Evolutionary conservation across 2,113 vertebrate genomes (phyloP).

Genomic region (Centropristis striata): DNA sequence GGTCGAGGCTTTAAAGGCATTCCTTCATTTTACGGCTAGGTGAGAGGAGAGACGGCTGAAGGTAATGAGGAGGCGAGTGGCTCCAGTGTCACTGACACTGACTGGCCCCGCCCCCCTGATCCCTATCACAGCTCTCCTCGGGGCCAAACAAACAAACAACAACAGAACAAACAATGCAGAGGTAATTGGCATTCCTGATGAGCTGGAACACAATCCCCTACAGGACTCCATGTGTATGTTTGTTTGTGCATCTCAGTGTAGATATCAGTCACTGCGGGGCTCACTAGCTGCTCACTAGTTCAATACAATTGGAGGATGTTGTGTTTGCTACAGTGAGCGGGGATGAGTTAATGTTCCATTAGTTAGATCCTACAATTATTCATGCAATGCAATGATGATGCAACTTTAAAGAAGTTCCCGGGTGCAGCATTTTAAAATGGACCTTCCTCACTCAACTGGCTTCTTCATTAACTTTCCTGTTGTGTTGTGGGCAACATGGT

Average conservation of each 20-base stretch:
- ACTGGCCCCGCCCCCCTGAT: conserved; percentile 51
- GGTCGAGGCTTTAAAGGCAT: conserved; percentile 80
- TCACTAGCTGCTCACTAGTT: conserved; percentile 19
- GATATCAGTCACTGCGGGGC: background rate
- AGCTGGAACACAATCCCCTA: conserved; percentile 67
- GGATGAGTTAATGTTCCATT: conserved; percentile 11
- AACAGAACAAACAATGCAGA: conserved; percentile 62
- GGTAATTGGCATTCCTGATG: conserved; percentile 77
- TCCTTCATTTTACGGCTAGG: conserved; percentile 76
- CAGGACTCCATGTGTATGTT: conserved; percentile 44
- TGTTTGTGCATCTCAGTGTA: conserved; percentile 15
- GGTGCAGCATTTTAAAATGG: background rate
- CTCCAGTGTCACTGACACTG: conserved; percentile 57
- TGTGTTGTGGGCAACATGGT: too few species aligned
- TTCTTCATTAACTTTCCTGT: too few species aligned
- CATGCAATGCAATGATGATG: background rate
- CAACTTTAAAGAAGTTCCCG: background rate
- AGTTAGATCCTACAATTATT: background rate
- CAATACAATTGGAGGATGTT: conserved; percentile 26
- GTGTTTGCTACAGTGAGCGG: conserved; percentile 9
- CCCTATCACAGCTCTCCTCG: conserved; percentile 59
- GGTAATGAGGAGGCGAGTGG: conserved; percentile 70
- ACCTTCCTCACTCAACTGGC: background rate
- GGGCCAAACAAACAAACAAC: conserved; percentile 74
- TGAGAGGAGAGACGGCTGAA: conserved; percentile 51